phyloP scores from a whole-genome alignment of 2,113 vertebrate genomes.

The Seriola aureovittata region DNA sequence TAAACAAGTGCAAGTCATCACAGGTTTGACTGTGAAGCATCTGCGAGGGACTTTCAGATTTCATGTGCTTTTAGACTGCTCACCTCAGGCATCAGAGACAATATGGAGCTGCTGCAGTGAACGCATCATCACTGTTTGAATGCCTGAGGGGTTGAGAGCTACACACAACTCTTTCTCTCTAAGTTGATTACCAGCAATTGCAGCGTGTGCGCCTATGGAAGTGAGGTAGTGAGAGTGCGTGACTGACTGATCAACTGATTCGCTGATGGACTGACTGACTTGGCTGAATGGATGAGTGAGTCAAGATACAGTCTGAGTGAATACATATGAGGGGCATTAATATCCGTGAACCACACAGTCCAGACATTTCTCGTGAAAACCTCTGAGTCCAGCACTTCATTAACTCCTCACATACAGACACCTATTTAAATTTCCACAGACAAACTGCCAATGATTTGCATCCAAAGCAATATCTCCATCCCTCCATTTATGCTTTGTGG shows the following conservation, averaged over 20 bases:
- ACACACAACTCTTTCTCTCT: conserved; percentile 16
- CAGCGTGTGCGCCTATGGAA: not conserved
- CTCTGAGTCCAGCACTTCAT: conserved; percentile 33
- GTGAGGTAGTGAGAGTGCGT: not conserved
- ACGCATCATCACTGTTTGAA: conserved; percentile 8
- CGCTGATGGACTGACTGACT: conserved; percentile 2
- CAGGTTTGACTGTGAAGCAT: not conserved
- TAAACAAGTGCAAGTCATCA: not conserved
- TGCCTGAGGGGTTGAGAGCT: conserved; percentile 3
- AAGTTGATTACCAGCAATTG: conserved; percentile 36
- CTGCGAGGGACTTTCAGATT: not conserved
- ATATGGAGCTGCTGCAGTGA: conserved; percentile 30
- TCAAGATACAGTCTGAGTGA: conserved; percentile 20
- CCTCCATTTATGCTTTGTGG: conserved; percentile 19
- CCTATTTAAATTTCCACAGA: conserved; percentile 29
- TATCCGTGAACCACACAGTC: not conserved
- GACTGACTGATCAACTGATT: conserved; percentile 1
- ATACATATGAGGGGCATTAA: not conserved
- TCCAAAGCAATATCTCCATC: conserved; percentile 29
- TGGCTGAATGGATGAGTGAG: not conserved
- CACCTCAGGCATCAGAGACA: conserved; percentile 26
- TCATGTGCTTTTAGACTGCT: conserved; percentile 20
- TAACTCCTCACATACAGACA: conserved; percentile 26
- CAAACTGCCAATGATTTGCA: conserved; percentile 38
- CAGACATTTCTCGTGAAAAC: conserved; percentile 2